Conservation (phyloP, 2,888 invertebrate genomes). For the Gryllus longicercus region DNA sequence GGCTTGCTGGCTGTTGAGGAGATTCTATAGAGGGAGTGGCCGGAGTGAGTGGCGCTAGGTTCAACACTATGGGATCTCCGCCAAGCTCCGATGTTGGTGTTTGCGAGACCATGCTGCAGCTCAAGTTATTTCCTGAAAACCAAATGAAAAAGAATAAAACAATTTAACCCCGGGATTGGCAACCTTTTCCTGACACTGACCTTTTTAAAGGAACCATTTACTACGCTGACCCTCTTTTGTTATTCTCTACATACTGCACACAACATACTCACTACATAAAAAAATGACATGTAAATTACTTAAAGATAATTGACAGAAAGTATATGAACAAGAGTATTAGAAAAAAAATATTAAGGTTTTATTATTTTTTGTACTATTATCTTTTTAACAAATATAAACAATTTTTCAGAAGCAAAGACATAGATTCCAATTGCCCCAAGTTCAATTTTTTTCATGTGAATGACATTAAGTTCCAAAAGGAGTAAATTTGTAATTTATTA, state of each 20-base stretch:
- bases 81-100: constrained; percentile 36
- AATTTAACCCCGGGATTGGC: background rate
- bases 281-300: background rate
- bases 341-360: background rate
- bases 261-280: background rate
- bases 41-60: constrained; percentile 61
- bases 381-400: too few relatives aligned
- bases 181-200: too few relatives aligned
- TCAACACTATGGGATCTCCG: constrained; percentile 67
- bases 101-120: constrained; percentile 41
- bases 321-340: background rate
- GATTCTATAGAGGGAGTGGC: constrained; percentile 46
- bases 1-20: constrained; percentile 50
- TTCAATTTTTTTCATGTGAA: too few relatives aligned
- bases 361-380: too few relatives aligned
- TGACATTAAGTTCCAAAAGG: too few relatives aligned
- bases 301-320: too few relatives aligned
- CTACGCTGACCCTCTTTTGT: background rate
- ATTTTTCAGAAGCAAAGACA: too few relatives aligned
- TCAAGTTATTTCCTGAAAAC: constrained; percentile 43
- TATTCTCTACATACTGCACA: background rate
- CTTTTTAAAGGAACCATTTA: too few relatives aligned
- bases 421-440: too few relatives aligned
- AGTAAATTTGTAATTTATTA: too few relatives aligned
- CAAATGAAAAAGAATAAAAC: background rate